These are phyloP conservation scores for Aleiodes sp. DNA, from an alignment of 1,140 invertebrate species.

Conservation along the genomic window DNA sequence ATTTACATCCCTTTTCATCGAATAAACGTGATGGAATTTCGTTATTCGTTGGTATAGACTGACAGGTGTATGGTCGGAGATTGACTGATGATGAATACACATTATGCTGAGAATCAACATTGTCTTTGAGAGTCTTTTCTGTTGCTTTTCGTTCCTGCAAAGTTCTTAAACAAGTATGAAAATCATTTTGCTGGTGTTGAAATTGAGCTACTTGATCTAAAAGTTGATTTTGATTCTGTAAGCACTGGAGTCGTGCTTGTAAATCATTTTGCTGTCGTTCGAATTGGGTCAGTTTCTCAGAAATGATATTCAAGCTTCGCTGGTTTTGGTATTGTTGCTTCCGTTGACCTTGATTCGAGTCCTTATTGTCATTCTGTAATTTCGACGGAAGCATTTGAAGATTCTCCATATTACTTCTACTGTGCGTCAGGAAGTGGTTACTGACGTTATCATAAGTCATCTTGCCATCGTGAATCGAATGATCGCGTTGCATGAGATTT, in stretches of 20 bases:
- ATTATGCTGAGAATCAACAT: slow-evolving; percentile 43
- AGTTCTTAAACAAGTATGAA: slow-evolving; percentile 55
- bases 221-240: slow-evolving; percentile 64
- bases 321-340: slow-evolving; percentile 54
- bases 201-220: slow-evolving; percentile 61
- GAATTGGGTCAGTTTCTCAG: slow-evolving; percentile 61
- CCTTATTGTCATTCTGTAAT: slow-evolving; percentile 44
- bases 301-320: slow-evolving; percentile 59
- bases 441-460: slow-evolving; percentile 48
- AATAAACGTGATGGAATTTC: slow-evolving; percentile 57
- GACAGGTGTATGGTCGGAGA: slow-evolving; percentile 46
- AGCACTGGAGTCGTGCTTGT: slow-evolving; percentile 59
- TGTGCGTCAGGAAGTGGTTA: slow-evolving; percentile 48
- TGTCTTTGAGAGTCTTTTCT: slow-evolving; percentile 49
- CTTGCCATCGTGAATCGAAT: slow-evolving; percentile 63
- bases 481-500: slow-evolving; percentile 56
- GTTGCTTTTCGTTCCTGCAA: slow-evolving; percentile 51
- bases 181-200: slow-evolving; percentile 57
- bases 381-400: slow-evolving; percentile 44
- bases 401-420: slow-evolving; percentile 54
- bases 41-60: slow-evolving; percentile 52
- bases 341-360: slow-evolving; percentile 36
- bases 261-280: slow-evolving; percentile 61
- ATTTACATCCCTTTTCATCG: slow-evolving; percentile 45
- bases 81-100: slow-evolving; percentile 30